phyloP scores from a whole-genome alignment of 1,140 invertebrate genomes.

The Pseudomyrmex cubaensis region DNA sequence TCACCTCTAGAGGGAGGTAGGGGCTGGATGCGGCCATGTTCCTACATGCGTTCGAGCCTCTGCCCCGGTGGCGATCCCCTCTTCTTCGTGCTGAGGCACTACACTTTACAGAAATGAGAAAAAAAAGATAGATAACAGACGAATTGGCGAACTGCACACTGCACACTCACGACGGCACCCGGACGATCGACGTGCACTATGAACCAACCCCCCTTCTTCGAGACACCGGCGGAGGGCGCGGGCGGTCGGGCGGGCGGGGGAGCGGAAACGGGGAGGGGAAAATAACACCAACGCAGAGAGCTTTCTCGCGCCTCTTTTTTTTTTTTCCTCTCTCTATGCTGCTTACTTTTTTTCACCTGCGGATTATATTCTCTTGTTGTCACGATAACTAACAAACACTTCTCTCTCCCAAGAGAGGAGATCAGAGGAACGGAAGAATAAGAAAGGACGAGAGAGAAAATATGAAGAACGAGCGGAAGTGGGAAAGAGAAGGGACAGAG shows the following conservation, averaged over 20 bases:
- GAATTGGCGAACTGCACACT: conserved; percentile 61
- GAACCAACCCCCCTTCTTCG: conserved; percentile 64
- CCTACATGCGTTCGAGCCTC: conserved; percentile 85
- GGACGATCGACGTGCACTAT: conserved; percentile 64
- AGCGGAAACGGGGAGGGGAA: conserved; percentile 52
- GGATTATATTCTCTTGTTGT: conserved; percentile 51
- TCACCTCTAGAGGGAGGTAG: conserved; percentile 86
- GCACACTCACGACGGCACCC: conserved; percentile 61
- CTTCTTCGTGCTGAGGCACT: conserved; percentile 76
- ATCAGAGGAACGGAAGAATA: conserved; percentile 3
- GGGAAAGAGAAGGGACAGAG: conserved; percentile 45
- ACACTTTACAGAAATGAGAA: conserved; percentile 66
- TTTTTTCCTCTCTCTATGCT: conserved; percentile 46
- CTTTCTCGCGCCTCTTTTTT: conserved; percentile 56
- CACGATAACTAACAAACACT: conserved; percentile 28
- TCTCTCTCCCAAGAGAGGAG: conserved; percentile 34
- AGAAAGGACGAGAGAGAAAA: conserved; percentile 16
- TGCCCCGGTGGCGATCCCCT: conserved; percentile 83
- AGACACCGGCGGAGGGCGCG: conserved; percentile 62
- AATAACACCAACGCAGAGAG: conserved; percentile 70
- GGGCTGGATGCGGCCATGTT: conserved; percentile 85
- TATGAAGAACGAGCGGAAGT: conserved; percentile 33
- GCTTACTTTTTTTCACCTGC: conserved; percentile 44
- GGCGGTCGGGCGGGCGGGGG: conserved; percentile 7
- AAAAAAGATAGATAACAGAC: conserved; percentile 50